Base-by-base conservation (phyloP, 2,888 invertebrate genomes). In the Cheilosia impressa region DNA sequence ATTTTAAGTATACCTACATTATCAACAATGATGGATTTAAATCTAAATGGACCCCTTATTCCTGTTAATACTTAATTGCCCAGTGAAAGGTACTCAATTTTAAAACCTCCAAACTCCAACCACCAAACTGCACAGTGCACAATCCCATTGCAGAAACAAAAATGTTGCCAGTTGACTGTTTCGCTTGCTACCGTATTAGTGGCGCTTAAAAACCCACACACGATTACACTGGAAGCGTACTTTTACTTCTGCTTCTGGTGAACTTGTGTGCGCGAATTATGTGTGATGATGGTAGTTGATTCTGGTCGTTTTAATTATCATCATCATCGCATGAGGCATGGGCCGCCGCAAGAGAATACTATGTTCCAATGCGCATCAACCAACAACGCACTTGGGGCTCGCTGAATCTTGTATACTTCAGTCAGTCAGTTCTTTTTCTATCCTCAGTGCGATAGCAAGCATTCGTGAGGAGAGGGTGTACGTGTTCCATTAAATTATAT, bases 361-460 rank as follows among this genome's bases (percentile, higher is more conserved):
- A 52, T 38, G 19, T 41, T 6, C 15, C 0, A 38, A 62, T 19
- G 52, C 45, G 22, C 27, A 66, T 15, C 43, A 10, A 31, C 31
- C 27, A 66, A 17, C 43, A 55, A 15, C 47, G 13, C 53, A 43
- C 15, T 53, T 57, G 19, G 17, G 15, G 13, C 38, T 13, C 41
- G 52, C 15, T 34, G 22, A 45, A 55, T 50, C 31, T 31, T 31
- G 9, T 9, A 7, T 27, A 31, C 31, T 31, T 45, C 43, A 55
- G 38, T 38, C 43, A 55, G 38, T 38, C 57, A 55, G 80, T 82
- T 76, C 43, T 79, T 63, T 45, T 83, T 83, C 68, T 47, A 72
- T 68, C 68, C 57, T 73, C 83, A 43, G 50, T 68, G 83, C 57
- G 83, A 31, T 68, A 79, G 50, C 72, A 78, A 82, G 78, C 22